Evolutionary conservation across 2,113 vertebrate species (phyloP).

Genomic region (Myotis davidii): DNA sequence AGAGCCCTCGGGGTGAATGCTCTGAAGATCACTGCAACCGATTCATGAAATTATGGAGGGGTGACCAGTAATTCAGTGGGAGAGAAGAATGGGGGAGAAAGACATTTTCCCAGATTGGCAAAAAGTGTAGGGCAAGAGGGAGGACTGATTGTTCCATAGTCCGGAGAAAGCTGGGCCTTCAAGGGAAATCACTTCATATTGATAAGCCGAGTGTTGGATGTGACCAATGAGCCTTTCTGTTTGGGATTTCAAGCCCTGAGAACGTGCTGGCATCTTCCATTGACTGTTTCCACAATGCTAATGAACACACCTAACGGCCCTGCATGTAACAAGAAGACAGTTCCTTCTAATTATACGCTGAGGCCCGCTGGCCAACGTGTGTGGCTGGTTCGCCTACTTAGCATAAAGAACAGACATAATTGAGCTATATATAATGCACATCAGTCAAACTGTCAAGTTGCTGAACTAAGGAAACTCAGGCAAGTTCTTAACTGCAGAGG

Average conservation of each 20-base stretch:
- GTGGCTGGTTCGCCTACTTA: conserved; percentile 87
- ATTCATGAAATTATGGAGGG: neutral
- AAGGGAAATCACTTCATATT: conserved; percentile 26
- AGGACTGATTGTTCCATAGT: conserved; percentile 55
- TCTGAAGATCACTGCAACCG: neutral
- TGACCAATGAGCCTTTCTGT: conserved; percentile 76
- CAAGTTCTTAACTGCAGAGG: conserved; percentile 83
- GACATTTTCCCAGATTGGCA: neutral
- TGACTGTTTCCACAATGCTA: conserved; percentile 78
- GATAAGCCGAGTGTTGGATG: conserved; percentile 59
- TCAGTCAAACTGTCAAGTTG: conserved; percentile 88
- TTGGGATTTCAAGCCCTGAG: conserved; percentile 75
- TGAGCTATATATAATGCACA: conserved; percentile 88
- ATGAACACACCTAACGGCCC: conserved; percentile 85
- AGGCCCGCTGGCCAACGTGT: conserved; percentile 79
- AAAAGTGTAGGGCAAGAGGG: neutral
- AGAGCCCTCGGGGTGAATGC: neutral
- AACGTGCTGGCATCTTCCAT: conserved; percentile 79
- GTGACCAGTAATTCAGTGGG: neutral
- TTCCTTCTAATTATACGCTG: conserved; percentile 86
- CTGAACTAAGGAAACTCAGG: conserved; percentile 86
- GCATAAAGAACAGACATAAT: conserved; percentile 90
- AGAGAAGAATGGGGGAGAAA: neutral
- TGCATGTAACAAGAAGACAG: conserved; percentile 82
- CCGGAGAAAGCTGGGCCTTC: conserved; percentile 69